Percentiles rank a stretch among this genome's conserved stretches.
phyloP scores from a whole-genome alignment of 2,797 vertebrate species.

The Sebastes matsubarae region DNA sequence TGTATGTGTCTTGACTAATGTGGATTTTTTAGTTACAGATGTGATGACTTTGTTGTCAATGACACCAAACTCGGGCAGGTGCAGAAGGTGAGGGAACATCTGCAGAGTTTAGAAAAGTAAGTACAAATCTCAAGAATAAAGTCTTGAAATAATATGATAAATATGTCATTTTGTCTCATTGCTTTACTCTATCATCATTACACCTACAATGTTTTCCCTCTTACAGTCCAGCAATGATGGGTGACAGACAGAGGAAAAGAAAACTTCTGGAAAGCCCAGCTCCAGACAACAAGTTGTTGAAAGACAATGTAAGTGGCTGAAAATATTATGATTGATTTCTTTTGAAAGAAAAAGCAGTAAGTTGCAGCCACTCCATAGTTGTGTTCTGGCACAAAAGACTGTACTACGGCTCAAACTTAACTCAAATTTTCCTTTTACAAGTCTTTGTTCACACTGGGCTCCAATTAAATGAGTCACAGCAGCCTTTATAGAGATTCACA shows the following conservation, averaged over 20 bases:
- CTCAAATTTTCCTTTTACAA: not conserved
- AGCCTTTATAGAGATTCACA: constrained; percentile 1
- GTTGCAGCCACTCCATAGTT: not conserved
- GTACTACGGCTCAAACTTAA: not conserved
- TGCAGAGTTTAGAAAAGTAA: constrained; percentile 98
- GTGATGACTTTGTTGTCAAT: constrained; percentile 98
- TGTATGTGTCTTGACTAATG: not conserved
- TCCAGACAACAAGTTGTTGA: constrained; percentile 89
- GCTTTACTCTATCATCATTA: not conserved
- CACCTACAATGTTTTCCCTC: constrained; percentile 13
- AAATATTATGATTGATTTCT: not conserved
- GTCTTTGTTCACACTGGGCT: not conserved
- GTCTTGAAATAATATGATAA: not conserved
- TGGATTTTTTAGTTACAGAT: constrained; percentile 89
- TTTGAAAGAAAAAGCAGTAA: constrained; percentile 1
- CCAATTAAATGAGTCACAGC: constrained; percentile 25
- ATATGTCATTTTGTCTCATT: not conserved
- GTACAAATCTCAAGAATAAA: constrained; percentile 50
- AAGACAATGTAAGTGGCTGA: constrained; percentile 90
- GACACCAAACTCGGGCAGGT: constrained; percentile 96
- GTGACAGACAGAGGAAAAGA: constrained; percentile 94
- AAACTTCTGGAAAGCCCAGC: constrained; percentile 90
- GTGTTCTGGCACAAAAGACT: not conserved
- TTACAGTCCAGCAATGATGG: constrained; percentile 87
- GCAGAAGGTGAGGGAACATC: constrained; percentile 95